Evolutionary conservation across 2,113 vertebrate species (phyloP).

Genomic region (Dascyllus trimaculatus): DNA sequence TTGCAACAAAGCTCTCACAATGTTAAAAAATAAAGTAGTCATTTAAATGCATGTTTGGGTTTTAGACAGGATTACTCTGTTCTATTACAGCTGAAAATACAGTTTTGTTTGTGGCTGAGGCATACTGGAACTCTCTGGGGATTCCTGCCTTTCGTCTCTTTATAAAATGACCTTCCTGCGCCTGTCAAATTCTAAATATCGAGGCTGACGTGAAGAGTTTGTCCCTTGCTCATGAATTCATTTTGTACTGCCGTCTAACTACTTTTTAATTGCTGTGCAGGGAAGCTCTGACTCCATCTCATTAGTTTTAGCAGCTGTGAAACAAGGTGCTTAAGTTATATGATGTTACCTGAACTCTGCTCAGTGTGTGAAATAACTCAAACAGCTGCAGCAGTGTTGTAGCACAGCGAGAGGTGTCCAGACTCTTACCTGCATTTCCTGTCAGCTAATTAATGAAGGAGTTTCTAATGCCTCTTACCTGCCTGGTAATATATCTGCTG

Average conservation of each 20-base stretch:
- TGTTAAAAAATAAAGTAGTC: background rate
- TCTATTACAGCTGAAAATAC: too few relatives aligned
- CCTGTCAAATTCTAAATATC: background rate
- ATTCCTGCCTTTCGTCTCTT: background rate
- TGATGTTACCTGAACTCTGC: constrained; percentile 49
- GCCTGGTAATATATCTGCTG: background rate
- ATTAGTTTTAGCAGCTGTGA: constrained; percentile 30
- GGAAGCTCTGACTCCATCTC: constrained; percentile 28
- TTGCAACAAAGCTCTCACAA: background rate
- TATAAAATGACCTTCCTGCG: background rate
- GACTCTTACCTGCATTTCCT: constrained; percentile 12
- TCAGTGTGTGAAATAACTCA: constrained; percentile 40
- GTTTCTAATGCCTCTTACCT: background rate
- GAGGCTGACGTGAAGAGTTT: background rate
- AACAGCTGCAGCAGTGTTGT: background rate
- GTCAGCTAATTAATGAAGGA: constrained; percentile 9
- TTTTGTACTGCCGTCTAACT: constrained; percentile 18
- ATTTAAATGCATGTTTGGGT: too few relatives aligned
- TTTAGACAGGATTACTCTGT: too few relatives aligned
- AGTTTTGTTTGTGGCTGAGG: too few relatives aligned
- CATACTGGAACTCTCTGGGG: background rate
- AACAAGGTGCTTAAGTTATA: constrained; percentile 42
- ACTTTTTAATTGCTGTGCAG: constrained; percentile 36
- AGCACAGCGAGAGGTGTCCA: constrained; percentile 2
- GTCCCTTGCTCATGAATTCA: constrained; percentile 7